These are phyloP conservation scores for Antheraea yamamai DNA, from an alignment of 2,888 invertebrate species.

Conservation along the genomic window DNA sequence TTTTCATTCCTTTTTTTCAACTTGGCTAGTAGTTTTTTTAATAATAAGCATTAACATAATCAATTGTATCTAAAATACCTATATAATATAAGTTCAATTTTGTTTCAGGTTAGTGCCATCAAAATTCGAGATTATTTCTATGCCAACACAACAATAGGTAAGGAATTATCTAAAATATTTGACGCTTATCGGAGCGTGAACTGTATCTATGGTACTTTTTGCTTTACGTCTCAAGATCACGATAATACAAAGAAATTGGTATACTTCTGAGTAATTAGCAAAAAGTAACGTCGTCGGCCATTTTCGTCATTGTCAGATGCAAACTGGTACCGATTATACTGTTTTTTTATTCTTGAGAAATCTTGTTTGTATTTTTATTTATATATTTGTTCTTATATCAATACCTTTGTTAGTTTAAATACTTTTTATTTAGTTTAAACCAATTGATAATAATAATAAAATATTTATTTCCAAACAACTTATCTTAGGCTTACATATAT, in stretches of 20 bases:
- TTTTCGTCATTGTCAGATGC: constrained; percentile 2
- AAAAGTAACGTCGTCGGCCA: constrained; percentile 30
- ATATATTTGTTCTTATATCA: background rate
- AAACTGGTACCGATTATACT: background rate
- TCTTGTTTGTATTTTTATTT: background rate
- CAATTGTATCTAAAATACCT: background rate
- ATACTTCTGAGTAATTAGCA: constrained; percentile 34
- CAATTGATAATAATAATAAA: background rate
- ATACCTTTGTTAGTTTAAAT: background rate
- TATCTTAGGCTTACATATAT: too few species aligned
- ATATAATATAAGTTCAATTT: constrained; percentile 22
- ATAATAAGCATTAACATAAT: too few species aligned
- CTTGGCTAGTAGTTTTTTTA: too few species aligned
- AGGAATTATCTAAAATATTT: constrained; percentile 37
- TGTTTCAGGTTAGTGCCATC: constrained; percentile 46
- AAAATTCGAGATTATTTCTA: constrained; percentile 27
- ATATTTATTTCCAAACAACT: too few species aligned
- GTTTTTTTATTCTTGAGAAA: background rate
- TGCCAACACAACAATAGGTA: constrained; percentile 29
- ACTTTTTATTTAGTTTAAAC: background rate
- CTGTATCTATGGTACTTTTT: constrained; percentile 34
- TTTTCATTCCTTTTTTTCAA: too few species aligned
- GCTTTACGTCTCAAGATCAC: constrained; percentile 29
- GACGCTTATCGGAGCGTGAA: constrained; percentile 36
- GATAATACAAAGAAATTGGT: constrained; percentile 35